Evolutionary conservation across 2,113 vertebrate species (phyloP), one percentile per base, ranked within the genome.

Genomic region (Lophius piscatorius): DNA sequence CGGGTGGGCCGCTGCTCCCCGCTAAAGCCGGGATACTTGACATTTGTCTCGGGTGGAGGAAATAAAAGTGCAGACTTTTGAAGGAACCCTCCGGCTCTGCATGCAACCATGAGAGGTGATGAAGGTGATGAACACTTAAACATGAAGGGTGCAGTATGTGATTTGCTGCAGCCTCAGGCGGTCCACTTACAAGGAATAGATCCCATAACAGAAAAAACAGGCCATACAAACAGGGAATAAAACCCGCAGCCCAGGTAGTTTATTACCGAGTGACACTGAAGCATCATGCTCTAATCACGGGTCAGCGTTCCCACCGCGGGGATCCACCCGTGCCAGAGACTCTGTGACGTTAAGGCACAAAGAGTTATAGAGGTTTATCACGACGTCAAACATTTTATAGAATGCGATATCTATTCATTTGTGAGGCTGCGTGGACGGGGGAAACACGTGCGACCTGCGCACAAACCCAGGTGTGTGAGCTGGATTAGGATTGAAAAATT

Each of bases 91-190:
- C 59, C 54, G 80, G 83, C 81, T 74, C 59, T 6, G 54, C 62
- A 9, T 54, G 75, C 60, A 60, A 74, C 78, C 55, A 64, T 55
- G 59, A 78, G 76, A 75, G 76, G 73, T 82, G 76, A 83, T 74
- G 81, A 74, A 76, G 83, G 80, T 79, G 88, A 78, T 79, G 83
- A 83, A 87, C 79, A 77, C 81, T 84, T 78, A 75, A 83, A 88
- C 82, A 75, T 78, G 81, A 87, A 76, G 68, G 79, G 58, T 58
- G 72, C 67, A 35, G 20, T 13, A 46, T 61, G 80, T 79, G 81
- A 86, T 86, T 86, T 75, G 68, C 69, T 4, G 56, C 63, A 34
- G 41, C 88, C 78, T 69, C 54, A 12, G 86, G 88, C 55, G n/a
- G 64, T 54, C 83, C 63, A 67, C 71, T 79, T 82, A 78, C 69